phyloP scores from a whole-genome alignment of 2,888 invertebrate species.

The Zele albiditarsus region DNA sequence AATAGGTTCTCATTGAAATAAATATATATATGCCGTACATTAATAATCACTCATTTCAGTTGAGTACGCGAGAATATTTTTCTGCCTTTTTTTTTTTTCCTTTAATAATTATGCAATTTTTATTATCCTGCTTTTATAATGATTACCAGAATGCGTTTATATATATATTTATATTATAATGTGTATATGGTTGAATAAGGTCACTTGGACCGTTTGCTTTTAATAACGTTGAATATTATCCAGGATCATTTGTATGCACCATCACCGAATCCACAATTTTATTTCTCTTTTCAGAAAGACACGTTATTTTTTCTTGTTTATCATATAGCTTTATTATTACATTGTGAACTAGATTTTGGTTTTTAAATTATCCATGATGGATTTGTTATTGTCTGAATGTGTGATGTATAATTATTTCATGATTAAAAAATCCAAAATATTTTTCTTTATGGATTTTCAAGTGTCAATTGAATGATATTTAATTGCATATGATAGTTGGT shows the following conservation, averaged over 20 bases:
- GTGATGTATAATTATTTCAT: background rate
- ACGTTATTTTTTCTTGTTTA: background rate
- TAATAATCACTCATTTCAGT: conserved; percentile 1
- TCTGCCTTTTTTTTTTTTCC: background rate
- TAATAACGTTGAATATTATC: conserved; percentile 14
- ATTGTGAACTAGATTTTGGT: background rate
- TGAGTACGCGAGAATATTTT: background rate
- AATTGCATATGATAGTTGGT: background rate
- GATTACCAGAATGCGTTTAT: conserved; percentile 1
- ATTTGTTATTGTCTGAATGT: background rate
- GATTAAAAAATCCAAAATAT: background rate
- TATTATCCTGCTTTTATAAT: conserved; percentile 2
- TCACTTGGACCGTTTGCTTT: conserved; percentile 23
- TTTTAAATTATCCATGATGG: background rate
- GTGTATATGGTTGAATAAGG: background rate
- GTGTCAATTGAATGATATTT: conserved; percentile 3
- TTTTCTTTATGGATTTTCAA: background rate
- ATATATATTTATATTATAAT: background rate
- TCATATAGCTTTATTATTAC: background rate
- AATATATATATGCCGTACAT: background rate
- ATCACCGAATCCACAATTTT: conserved; percentile 16
- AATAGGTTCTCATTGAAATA: background rate
- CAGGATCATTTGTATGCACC: conserved; percentile 20
- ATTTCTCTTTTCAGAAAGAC: background rate
- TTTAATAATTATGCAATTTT: conserved; percentile 17